Evolutionary conservation across 1,140 invertebrate species (phyloP).

Genomic region (Teleogryllus occipitalis): DNA sequence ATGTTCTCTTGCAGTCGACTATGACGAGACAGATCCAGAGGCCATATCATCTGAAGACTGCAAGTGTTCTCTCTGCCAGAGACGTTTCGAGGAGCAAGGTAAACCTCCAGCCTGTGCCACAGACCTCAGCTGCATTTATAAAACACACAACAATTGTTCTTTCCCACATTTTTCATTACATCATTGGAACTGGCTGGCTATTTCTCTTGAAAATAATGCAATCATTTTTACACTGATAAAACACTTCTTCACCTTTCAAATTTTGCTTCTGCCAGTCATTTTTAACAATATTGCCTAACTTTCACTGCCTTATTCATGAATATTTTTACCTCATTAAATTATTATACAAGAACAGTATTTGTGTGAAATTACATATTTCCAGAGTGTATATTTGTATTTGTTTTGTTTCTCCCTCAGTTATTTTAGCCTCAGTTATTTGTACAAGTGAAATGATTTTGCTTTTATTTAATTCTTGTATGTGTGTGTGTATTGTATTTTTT

Average conservation of each 20-base stretch:
- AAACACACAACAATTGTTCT: neutral
- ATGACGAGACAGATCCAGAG: constrained; percentile 31
- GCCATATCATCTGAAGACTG: constrained; percentile 46
- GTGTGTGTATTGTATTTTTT: no score
- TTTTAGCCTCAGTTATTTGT: no score
- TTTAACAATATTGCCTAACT: neutral
- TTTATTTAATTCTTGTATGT: no score
- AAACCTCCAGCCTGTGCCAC: constrained; percentile 28
- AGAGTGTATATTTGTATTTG: no score
- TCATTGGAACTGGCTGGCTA: neutral
- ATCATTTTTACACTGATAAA: neutral
- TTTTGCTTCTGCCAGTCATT: neutral
- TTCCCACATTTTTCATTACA: neutral
- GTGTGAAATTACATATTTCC: no score
- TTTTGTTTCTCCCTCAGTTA: no score
- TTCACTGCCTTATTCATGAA: neutral
- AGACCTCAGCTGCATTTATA: neutral
- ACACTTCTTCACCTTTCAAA: neutral
- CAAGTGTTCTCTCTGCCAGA: constrained; percentile 62
- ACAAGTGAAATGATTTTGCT: no score
- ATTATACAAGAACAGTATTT: no score
- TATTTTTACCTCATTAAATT: no score
- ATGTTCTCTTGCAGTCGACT: constrained; percentile 19
- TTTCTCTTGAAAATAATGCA: neutral
- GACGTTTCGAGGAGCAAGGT: constrained; percentile 67